Base-by-base conservation (phyloP, 2,888 invertebrate species). In the Dynastes maya region DNA sequence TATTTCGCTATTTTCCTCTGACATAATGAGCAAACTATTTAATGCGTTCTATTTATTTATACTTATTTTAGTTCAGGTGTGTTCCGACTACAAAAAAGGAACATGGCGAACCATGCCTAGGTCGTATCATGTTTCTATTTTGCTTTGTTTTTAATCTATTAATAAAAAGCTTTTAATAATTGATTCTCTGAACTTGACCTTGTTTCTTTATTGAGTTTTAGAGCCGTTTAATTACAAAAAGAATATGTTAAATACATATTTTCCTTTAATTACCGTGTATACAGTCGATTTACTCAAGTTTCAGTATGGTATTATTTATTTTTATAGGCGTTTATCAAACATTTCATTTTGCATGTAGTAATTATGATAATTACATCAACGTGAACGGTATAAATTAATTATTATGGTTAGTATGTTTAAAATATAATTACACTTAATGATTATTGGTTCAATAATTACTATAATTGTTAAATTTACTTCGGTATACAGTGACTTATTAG, bases 151-250 rank as follows among this genome's bases (percentile, higher is more conserved):
- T 16, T 58, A 9, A 22, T 58, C 1, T 0, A 4, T 22, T 58
- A 22, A 58, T 22, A 58, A 22, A 37, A 40, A 45, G 16, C 22
- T 22, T 67, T 40, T 16, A 45, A 40, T 67, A 45, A 67, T 67
- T 67, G 40, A 67, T 67, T 45, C 65, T 22, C 37, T 67, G 65
- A 67, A 67, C 65, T 67, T 67, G 65, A 67, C 65, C 65, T 67
- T 67, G 40, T 67, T 45, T 67, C 65, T 45, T 67, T 40, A 22
- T 45, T 9, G 4, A 40, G 45, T n/a, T 40, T 45, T 16, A 40
- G 40, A 45, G n/a, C 45, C 16, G 65, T 16, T 67, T 45, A 67
- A 45, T 67, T 22, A 58, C 45, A 11, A 29, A 13, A 11, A 9
- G 9, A 61, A 32, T 63, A 63, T 63, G 32, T 37, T 37, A 37